These are phyloP conservation scores for Ichneumon xanthorius DNA, from an alignment of 2,888 invertebrate genomes.

Conservation along the genomic window DNA sequence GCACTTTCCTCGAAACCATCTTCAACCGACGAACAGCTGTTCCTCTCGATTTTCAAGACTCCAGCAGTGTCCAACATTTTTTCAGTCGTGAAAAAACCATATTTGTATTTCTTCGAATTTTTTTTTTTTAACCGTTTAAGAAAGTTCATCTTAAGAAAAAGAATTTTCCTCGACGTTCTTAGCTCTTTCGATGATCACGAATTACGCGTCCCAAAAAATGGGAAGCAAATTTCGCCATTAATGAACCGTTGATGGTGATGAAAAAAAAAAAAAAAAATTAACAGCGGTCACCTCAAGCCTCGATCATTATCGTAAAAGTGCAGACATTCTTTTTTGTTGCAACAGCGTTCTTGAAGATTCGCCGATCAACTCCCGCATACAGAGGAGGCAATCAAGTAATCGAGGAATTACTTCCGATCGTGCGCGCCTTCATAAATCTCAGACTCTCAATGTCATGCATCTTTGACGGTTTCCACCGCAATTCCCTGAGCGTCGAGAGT, in stretches of 20 bases:
- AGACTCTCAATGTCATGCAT: constrained; percentile 25
- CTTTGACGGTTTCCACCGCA: constrained; percentile 16
- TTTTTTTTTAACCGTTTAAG: not conserved
- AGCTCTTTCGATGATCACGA: not conserved
- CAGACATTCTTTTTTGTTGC: not conserved
- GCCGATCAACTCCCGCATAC: constrained; percentile 2
- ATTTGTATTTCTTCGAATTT: not conserved
- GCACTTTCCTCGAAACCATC: not conserved
- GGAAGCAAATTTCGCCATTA: not conserved
- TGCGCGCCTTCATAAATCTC: constrained; percentile 14
- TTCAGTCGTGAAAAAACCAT: not conserved
- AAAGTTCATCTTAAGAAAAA: not conserved
- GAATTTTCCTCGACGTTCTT: not conserved
- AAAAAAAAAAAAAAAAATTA: not conserved
- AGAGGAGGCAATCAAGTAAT: constrained; percentile 19
- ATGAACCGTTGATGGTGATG: not conserved
- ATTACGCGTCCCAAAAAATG: not conserved
- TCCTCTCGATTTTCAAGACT: not conserved
- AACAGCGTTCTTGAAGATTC: constrained; percentile 12
- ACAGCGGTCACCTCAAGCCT: not conserved
- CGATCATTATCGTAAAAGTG: not conserved
- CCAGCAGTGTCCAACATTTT: not conserved
- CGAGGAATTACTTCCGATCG: constrained; percentile 29
- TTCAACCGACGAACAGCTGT: not conserved
- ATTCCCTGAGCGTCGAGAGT: not conserved